Evolutionary conservation across 23 tunicate genomes (phyloP).

Genomic region (Corella eumyota): DNA sequence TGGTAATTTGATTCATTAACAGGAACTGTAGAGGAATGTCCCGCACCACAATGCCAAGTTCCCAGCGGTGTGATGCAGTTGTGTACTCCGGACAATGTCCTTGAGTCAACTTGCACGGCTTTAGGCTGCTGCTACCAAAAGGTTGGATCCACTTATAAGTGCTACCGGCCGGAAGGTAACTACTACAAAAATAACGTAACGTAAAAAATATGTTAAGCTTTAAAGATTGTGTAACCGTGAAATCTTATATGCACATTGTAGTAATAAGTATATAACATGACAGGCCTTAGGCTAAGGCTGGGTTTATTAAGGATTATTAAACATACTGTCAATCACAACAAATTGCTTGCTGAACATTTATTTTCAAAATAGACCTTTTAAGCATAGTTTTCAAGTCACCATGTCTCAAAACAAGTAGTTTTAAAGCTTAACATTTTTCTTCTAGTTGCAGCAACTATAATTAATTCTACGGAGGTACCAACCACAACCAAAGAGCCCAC

Average conservation of each 20-base stretch:
- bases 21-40: too few species aligned
- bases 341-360: too few species aligned
- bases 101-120: conserved; percentile 11
- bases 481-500: conserved; percentile 12
- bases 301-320: too few species aligned
- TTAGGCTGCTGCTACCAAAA: conserved; percentile 31
- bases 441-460: neutral
- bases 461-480: conserved; percentile 4
- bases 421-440: neutral
- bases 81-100: conserved; percentile 5
- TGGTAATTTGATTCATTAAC: too few species aligned
- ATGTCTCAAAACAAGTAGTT: neutral
- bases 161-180: conserved; percentile 41
- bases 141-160: neutral
- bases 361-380: too few species aligned
- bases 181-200: too few species aligned
- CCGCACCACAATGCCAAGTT: conserved; percentile 33
- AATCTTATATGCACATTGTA: too few species aligned
- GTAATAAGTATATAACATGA: too few species aligned
- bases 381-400: too few species aligned
- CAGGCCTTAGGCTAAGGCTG: too few species aligned
- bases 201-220: neutral
- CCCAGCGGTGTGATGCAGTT: conserved; percentile 14
- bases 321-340: too few species aligned
- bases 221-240: neutral